Conservation (phyloP, 1,140 invertebrate species). For the Parapsyche elsis region DNA sequence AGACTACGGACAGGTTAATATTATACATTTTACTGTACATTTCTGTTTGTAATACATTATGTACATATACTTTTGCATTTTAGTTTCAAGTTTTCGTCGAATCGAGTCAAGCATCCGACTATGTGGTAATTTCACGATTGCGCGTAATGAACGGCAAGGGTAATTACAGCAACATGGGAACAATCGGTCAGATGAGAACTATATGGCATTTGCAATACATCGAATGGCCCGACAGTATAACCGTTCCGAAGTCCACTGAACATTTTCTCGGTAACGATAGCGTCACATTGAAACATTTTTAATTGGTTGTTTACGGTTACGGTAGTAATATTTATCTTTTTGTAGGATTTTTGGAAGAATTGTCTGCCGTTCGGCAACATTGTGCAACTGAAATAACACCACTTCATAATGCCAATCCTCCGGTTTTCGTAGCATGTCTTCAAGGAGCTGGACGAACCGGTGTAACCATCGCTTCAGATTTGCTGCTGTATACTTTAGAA, state of each 20-base stretch:
- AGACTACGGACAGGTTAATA: constrained; percentile 68
- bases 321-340: constrained; percentile 48
- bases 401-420: constrained; percentile 75
- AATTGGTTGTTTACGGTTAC: not conserved
- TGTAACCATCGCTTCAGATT: constrained; percentile 81
- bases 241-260: constrained; percentile 72
- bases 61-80: constrained; percentile 43
- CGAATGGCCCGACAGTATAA: constrained; percentile 78
- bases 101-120: constrained; percentile 61
- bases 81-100: constrained; percentile 78
- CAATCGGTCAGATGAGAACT: constrained; percentile 63
- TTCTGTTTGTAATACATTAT: not conserved
- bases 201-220: constrained; percentile 87
- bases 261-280: constrained; percentile 72
- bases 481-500: constrained; percentile 86
- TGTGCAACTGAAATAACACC: constrained; percentile 74
- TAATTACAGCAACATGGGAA: constrained; percentile 40
- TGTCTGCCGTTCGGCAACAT: constrained; percentile 83
- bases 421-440: constrained; percentile 65
- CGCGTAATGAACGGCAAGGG: constrained; percentile 56
- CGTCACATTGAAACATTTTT: not conserved
- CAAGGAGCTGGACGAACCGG: constrained; percentile 79
- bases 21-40: not conserved
- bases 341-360: constrained; percentile 83
- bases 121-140: constrained; percentile 61